Percentiles rank a stretch among this genome's conserved stretches.
phyloP scores from a whole-genome alignment of 2,113 vertebrate species.

The Salvelinus alpinus region DNA sequence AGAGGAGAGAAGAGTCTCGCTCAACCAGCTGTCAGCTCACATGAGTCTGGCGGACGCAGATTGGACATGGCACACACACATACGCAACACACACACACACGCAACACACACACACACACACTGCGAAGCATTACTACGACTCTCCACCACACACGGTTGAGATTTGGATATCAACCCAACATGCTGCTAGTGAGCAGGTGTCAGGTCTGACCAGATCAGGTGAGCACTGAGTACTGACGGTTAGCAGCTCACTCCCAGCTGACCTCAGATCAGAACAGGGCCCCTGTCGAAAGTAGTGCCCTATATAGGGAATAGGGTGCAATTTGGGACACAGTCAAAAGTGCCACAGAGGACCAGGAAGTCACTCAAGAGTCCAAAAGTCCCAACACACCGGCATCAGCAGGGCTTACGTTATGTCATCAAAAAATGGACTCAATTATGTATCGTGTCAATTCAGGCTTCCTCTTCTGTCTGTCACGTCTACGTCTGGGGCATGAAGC shows the following conservation, averaged over 20 bases:
- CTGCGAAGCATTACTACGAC: constrained; percentile 31
- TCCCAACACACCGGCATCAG: constrained; percentile 27
- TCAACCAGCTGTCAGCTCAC: constrained; percentile 47
- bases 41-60: constrained; percentile 45
- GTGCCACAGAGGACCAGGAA: not conserved
- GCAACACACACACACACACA: constrained; percentile 2
- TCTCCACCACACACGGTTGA: constrained; percentile 21
- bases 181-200: constrained; percentile 47
- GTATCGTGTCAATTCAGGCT: constrained; percentile 46
- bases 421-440: constrained; percentile 41
- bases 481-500: constrained; percentile 14
- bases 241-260: constrained; percentile 33
- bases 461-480: constrained; percentile 24
- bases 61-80: constrained; percentile 25
- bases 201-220: constrained; percentile 37
- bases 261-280: constrained; percentile 30
- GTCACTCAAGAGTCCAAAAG: constrained; percentile 9
- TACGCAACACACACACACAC: constrained; percentile 6
- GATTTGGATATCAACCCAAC: constrained; percentile 37
- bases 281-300: no score
- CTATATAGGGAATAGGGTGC: not conserved
- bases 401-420: constrained; percentile 34
- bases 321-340: not conserved
- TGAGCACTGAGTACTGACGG: constrained; percentile 24
- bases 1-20: constrained; percentile 24